Percentiles rank a stretch among this genome's conserved stretches.
These are phyloP conservation scores for Steatornis caripensis DNA, from an alignment of 2,113 vertebrate species.

Conservation along the genomic window DNA sequence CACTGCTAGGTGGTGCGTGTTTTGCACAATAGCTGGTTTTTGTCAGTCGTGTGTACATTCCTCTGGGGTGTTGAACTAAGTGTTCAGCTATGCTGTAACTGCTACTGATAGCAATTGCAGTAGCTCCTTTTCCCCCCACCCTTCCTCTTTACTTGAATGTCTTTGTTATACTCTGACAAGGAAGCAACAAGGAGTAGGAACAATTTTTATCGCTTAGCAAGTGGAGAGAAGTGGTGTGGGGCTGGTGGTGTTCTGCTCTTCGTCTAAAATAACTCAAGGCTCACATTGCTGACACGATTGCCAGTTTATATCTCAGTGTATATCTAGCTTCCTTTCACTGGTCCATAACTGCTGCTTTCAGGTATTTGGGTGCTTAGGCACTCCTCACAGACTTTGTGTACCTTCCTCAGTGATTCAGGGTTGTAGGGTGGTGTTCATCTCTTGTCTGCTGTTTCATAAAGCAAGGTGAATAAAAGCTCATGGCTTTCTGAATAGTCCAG, in stretches of 20 bases:
- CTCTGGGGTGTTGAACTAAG: background rate
- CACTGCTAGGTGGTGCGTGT: accelerated
- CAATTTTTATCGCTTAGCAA: background rate
- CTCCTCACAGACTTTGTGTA: background rate
- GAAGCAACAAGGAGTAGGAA: background rate
- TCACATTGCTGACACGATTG: accelerated
- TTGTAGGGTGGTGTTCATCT: background rate
- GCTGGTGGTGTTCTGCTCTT: background rate
- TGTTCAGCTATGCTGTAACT: background rate
- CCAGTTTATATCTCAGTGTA: accelerated
- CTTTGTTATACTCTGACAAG: background rate
- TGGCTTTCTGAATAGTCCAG: background rate
- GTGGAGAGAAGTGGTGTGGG: background rate
- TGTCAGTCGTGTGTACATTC: background rate
- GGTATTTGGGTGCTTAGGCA: background rate
- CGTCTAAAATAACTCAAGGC: accelerated
- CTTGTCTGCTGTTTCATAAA: background rate
- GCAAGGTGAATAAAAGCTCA: background rate
- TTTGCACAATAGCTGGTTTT: background rate
- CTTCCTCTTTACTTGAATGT: background rate
- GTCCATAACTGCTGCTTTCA: background rate
- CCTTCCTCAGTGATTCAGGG: background rate
- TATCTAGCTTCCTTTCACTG: background rate
- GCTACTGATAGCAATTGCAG: background rate
- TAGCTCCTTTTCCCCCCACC: background rate